Evolutionary conservation across 2,888 invertebrate genomes (phyloP), one percentile per base, ranked within the genome.

Genomic region (Sinohyriopsis cumingii): DNA sequence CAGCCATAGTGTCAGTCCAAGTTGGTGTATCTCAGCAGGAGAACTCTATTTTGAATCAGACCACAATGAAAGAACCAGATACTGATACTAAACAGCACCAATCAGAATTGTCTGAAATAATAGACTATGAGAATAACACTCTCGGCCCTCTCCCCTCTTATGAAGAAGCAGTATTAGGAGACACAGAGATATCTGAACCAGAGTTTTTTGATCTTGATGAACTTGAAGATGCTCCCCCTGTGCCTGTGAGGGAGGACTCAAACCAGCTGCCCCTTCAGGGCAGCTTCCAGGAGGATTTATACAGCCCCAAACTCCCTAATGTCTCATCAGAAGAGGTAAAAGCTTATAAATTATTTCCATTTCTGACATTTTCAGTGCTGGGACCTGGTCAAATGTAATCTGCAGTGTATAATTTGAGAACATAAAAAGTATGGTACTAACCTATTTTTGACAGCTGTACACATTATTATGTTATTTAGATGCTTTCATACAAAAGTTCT

Each of bases 281-380:
- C 55, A 60, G 28, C 4, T 59, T 55, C 28, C 45, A 67, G 24
- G 68, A 67, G 33, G 59, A 57, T 5, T 61, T 59, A 25, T 72
- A 73, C 25, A 67, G 63, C n/a, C 53, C 54, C 18, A 64, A 68
- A 33, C 66, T 68, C 1, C 67, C 73, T 28, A 72, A 72, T 56
- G 55, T 71, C n/a, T 73, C 76, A 22, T 79, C 82, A 55, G 82
- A 82, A 65, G 79, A 82, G 83, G 83, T 82, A 81, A 56, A 56
- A 57, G 22, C 22, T n/a, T 65, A 33, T 65, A 9, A 60, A 15
- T 15, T 25, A 61, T 67, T 55, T 24, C 25, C 63, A 63, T 24
- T 45, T 45, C 45, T 12, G 45, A 45, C 15, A 45, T 45, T 45
- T 45, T 45, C 45, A 45, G 45, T 45, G 15, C 45, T 45, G 45